Conservation (phyloP, 2,113 vertebrate species). For the Psephotus haematonotus region DNA sequence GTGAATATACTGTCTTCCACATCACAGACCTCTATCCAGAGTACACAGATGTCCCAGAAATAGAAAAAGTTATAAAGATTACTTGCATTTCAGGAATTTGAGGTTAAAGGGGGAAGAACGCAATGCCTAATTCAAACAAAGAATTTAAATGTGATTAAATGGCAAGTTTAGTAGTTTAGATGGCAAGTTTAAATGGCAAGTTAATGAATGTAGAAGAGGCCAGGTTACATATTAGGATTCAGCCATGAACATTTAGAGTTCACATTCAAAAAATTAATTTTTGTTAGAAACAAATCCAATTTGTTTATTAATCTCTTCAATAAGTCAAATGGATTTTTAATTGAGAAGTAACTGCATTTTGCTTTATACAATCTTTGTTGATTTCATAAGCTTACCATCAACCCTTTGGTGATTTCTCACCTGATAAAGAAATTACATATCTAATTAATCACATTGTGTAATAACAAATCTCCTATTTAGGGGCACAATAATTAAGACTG, state of each 20-base stretch:
- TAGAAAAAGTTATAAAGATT: neutral
- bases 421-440: slow-evolving; percentile 71
- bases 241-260: neutral
- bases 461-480: slow-evolving; percentile 66
- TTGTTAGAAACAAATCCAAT: slow-evolving; percentile 62
- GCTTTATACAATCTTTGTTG: slow-evolving; percentile 43
- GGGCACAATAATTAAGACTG: slow-evolving; percentile 70
- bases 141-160: neutral
- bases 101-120: neutral
- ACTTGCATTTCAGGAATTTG: neutral
- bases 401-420: slow-evolving; percentile 72
- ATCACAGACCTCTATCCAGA: neutral
- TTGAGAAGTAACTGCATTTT: slow-evolving; percentile 72
- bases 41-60: neutral
- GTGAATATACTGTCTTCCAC: neutral
- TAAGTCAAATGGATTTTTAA: slow-evolving; percentile 74
- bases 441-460: slow-evolving; percentile 74
- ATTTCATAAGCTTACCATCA: slow-evolving; percentile 63
- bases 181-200: neutral
- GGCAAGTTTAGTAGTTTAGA: neutral
- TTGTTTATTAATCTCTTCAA: slow-evolving; percentile 72
- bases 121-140: neutral
- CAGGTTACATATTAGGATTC: neutral
- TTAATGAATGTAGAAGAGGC: neutral
- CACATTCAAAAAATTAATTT: neutral